Percentiles rank a stretch among this genome's conserved stretches.
Evolutionary conservation across 1,140 invertebrate genomes (phyloP).

Genomic region (Tetragonula clypearis): DNA sequence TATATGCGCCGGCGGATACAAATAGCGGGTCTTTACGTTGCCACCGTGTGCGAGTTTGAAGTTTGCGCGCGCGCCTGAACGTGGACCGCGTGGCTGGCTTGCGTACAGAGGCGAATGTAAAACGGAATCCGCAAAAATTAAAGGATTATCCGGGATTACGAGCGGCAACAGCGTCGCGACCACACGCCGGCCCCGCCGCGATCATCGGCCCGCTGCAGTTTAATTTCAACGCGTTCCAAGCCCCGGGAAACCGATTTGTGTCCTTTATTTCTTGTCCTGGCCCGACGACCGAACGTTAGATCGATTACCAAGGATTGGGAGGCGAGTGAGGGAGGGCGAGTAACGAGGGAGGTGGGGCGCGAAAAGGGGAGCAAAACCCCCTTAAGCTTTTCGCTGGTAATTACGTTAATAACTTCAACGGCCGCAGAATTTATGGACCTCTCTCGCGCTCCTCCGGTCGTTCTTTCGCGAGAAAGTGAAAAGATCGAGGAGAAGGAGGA

Average conservation of each 20-base stretch:
- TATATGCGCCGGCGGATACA: constrained; percentile 38
- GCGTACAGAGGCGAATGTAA: constrained; percentile 4
- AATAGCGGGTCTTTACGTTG: constrained; percentile 30
- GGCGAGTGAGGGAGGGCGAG: no score
- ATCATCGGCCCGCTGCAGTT: constrained; percentile 42
- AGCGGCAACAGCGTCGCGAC: constrained; percentile 34
- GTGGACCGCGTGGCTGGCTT: no score
- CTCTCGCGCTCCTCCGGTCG: no score
- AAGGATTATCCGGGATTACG: constrained; percentile 74
- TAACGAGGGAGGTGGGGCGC: no score
- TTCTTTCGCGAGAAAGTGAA: not conserved
- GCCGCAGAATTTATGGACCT: constrained; percentile 37
- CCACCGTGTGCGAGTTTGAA: not conserved
- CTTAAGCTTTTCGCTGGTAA: constrained; percentile 37
- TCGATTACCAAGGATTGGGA: constrained; percentile 23
- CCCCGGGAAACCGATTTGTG: constrained; percentile 40
- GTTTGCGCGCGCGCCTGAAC: not conserved
- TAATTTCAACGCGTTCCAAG: constrained; percentile 61
- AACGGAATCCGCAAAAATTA: constrained; percentile 74
- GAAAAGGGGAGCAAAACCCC: not conserved
- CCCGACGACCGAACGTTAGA: constrained; percentile 33
- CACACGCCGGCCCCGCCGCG: not conserved
- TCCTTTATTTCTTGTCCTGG: constrained; percentile 34
- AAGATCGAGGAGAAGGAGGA: not conserved
- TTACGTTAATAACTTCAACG: constrained; percentile 54